Base-by-base conservation (phyloP, 2,888 invertebrate species). In the Drepana falcataria region DNA sequence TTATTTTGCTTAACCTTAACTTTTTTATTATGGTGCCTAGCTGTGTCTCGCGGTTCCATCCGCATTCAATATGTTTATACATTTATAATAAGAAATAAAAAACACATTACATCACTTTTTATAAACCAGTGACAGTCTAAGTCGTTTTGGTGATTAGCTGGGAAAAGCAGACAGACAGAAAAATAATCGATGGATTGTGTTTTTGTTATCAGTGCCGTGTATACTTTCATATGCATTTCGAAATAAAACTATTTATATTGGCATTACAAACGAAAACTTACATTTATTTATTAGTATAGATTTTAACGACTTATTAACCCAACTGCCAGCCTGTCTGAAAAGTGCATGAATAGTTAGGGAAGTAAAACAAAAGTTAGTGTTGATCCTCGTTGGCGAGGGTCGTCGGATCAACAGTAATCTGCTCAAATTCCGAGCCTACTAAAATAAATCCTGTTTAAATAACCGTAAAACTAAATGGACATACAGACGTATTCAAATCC, bases 391-490 rank as follows among this genome's bases (percentile, higher is more conserved):
- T 58, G 53, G 40, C 66, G 69, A 49, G 68, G 72, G 66, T 70
- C 62, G 59, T 54, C 63, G 67, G 71, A 65, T 65, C 61, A 61
- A 69, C 71, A 65, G 60, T 84, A 84, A 85, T 85, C 85, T 77
- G 75, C 79, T 82, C 83, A 77, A 77, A 81, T 73, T 77, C 77
- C 73, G 63, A 65, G 72, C 71, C 75, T 73, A 68, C 76, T 77
- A 75, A 81, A 81, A 82, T 84, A 81, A 83, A 85, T 83, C 80
- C 79, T 74, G 74, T 80, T 83, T 78, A 81, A 81, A 83, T 80
- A 79, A 73, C 80, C 79, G 77, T 81, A 75, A 80, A 82, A 81
- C 80, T 81, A 79, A 78, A 74, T 76, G 21, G 21, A 21, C 21
- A 21, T 21, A 21, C 21, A 21, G 21, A 21, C 21, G 73, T 77